phyloP scores from a whole-genome alignment of 2,888 invertebrate species.

The Boloria euphrosyne region DNA sequence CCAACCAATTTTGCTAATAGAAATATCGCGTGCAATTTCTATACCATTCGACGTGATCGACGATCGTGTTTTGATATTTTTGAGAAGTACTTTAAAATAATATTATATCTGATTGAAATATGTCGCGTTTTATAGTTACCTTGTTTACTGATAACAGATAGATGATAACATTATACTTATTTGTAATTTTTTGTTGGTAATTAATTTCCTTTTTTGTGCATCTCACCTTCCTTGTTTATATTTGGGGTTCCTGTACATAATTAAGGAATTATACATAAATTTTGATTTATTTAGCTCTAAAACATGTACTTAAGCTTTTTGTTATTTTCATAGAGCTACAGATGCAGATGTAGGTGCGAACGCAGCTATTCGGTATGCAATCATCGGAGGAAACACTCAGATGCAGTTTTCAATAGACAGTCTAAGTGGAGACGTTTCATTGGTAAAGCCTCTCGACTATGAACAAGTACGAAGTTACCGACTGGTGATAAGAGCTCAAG shows the following conservation, averaged over 20 bases:
- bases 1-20: slow-evolving; percentile 26
- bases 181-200: too few species aligned
- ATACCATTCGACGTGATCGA: slow-evolving; percentile 8
- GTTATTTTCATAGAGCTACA: slow-evolving; percentile 84
- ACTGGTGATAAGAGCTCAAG: slow-evolving; percentile 95
- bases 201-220: too few species aligned
- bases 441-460: slow-evolving; percentile 94
- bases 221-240: too few species aligned
- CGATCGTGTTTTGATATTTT: slow-evolving; percentile 13
- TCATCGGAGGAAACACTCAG: slow-evolving; percentile 97
- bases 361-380: slow-evolving; percentile 95
- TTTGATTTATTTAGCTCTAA: too few species aligned
- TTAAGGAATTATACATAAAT: too few species aligned
- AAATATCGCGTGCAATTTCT: slow-evolving; percentile 20
- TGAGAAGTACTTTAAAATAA: background rate
- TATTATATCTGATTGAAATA: too few species aligned
- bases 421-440: slow-evolving; percentile 93
- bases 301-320: too few species aligned
- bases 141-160: background rate
- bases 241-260: too few species aligned
- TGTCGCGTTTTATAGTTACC: background rate
- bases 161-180: too few species aligned
- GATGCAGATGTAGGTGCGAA: slow-evolving; percentile 97
- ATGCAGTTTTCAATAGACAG: slow-evolving; percentile 97
- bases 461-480: slow-evolving; percentile 93